Conservation (phyloP, 2,797 vertebrate genomes). For the Acipenser transmontanus region DNA sequence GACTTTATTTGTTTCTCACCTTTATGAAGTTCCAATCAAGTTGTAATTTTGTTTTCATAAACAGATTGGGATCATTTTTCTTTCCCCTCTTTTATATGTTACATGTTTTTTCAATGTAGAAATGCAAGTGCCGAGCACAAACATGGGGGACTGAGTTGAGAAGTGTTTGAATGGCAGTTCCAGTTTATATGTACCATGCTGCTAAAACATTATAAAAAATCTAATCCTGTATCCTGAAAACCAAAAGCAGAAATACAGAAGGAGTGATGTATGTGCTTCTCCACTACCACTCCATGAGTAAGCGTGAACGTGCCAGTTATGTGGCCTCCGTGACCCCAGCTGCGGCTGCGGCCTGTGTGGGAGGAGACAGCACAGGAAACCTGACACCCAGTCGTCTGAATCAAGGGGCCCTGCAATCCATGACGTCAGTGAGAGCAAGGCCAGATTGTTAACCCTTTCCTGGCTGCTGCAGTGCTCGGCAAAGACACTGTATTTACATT, state of each 20-base stretch:
- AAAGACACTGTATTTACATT: neutral
- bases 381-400: neutral
- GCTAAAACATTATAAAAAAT: neutral
- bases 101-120: too few species aligned
- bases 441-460: neutral
- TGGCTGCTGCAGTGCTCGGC: neutral
- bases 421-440: neutral
- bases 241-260: neutral
- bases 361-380: constrained; percentile 13
- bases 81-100: too few species aligned
- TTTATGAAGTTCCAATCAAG: too few species aligned
- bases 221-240: neutral
- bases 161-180: neutral
- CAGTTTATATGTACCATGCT: neutral
- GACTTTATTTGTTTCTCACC: too few species aligned
- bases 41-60: too few species aligned
- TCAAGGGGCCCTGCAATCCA: neutral
- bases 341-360: constrained; percentile 6
- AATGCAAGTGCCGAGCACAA: too few species aligned
- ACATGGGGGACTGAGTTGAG: too few species aligned
- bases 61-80: too few species aligned
- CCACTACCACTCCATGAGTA: neutral
- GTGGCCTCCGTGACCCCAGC: constrained; percentile 6
- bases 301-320: neutral
- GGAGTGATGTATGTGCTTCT: neutral